A percentile compares a stretch with the other conserved stretches of the same genome.
These are phyloP conservation scores for Grammomys dolichurus DNA, from an alignment of 2,113 vertebrate genomes.

Conservation along the genomic window DNA sequence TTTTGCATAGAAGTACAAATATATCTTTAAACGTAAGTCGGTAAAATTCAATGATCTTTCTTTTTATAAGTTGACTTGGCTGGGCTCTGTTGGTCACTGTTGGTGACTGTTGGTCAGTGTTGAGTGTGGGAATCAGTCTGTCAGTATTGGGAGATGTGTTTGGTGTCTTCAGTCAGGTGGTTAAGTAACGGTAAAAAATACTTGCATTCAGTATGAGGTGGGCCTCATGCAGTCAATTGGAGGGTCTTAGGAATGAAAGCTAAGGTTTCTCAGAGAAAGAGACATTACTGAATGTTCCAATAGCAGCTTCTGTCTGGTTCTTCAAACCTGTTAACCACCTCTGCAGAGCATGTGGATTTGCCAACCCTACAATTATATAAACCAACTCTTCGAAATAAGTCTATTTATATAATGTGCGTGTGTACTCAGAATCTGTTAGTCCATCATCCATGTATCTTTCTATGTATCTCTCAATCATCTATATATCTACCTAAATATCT, in stretches of 20 bases:
- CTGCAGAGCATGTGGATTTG: neutral
- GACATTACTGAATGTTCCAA: neutral
- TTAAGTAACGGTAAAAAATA: neutral
- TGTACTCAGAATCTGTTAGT: neutral
- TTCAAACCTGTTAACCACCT: neutral
- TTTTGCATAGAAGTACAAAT: constrained; percentile 2
- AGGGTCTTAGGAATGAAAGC: neutral
- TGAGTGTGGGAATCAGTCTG: neutral
- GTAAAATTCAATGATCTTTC: neutral
- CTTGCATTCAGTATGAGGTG: neutral
- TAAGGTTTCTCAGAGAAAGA: constrained; percentile 1
- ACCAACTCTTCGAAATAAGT: neutral
- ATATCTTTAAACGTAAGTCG: constrained; percentile 30
- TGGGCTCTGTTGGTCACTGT: neutral
- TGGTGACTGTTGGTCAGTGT: neutral
- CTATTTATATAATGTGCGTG: neutral
- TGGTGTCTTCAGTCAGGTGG: neutral
- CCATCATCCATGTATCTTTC: neutral
- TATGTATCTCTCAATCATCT: too few relatives aligned
- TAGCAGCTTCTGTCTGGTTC: neutral
- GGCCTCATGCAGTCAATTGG: neutral
- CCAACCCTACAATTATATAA: neutral
- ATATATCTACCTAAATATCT: neutral
- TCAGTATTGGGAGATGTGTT: neutral
- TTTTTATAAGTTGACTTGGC: neutral